A percentile compares a stretch with the other conserved stretches of the same genome.
phyloP scores from a whole-genome alignment of 2,113 vertebrate species.

The Muscicapa adusta region DNA sequence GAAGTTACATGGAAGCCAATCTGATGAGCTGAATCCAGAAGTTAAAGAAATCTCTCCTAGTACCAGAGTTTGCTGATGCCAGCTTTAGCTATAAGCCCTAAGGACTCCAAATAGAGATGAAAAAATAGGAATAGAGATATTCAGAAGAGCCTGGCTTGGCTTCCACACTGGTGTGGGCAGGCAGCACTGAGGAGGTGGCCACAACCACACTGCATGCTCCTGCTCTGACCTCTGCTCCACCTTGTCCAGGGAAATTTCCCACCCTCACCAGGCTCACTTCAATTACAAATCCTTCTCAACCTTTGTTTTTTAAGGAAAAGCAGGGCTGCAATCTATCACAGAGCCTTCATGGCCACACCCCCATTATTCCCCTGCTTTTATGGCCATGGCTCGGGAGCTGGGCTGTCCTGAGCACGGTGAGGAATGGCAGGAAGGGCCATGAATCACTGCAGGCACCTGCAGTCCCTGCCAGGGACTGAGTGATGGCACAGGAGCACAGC shows the following conservation, averaged over 20 bases:
- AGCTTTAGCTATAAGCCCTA: neutral
- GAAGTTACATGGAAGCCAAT: neutral
- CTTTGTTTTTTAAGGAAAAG: neutral
- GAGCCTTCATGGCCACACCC: neutral
- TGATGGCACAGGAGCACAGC: neutral
- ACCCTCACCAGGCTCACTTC: neutral
- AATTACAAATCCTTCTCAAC: neutral
- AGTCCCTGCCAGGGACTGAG: neutral
- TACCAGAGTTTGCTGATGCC: neutral
- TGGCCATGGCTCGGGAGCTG: neutral
- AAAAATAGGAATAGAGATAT: fast-evolving
- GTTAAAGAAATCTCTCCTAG: neutral
- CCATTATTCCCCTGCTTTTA: neutral
- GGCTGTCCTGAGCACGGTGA: neutral
- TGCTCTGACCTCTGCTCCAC: neutral
- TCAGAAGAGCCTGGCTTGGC: neutral
- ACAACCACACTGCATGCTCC: neutral
- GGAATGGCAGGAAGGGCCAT: neutral
- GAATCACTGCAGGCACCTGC: neutral
- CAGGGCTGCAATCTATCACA: neutral
- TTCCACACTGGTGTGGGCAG: neutral
- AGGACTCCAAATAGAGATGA: neutral
- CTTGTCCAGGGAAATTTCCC: neutral
- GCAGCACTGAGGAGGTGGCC: neutral
- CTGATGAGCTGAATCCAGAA: neutral